phyloP scores from a whole-genome alignment of 1,140 invertebrate genomes.

The Temnothorax curvispinosus region DNA sequence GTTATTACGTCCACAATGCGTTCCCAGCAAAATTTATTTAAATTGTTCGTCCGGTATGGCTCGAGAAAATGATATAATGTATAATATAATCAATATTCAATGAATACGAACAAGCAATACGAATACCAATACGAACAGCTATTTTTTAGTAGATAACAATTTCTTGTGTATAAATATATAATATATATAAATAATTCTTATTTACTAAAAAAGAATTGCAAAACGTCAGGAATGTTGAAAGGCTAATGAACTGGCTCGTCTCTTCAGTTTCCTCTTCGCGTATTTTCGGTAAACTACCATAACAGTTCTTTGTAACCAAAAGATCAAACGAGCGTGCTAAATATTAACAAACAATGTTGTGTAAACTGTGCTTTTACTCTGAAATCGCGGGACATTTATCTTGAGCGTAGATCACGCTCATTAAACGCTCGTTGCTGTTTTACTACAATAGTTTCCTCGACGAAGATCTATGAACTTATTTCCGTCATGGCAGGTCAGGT shows the following conservation, averaged over 20 bases:
- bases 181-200: too few species aligned
- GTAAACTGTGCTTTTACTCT: background rate
- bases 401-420: background rate
- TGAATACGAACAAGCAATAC: too few species aligned
- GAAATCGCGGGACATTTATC: background rate
- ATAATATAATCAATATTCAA: background rate
- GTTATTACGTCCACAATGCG: background rate
- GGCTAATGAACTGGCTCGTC: too few species aligned
- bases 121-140: too few species aligned
- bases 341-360: background rate
- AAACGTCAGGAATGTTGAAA: background rate
- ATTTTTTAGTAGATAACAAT: too few species aligned
- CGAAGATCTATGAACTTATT: conserved; percentile 13
- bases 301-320: background rate
- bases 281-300: background rate
- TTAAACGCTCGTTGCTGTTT: background rate
- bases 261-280: background rate
- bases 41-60: background rate
- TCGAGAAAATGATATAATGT: background rate
- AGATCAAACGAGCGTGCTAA: background rate
- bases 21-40: conserved; percentile 9
- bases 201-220: too few species aligned
- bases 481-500: background rate
- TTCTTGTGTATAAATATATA: too few species aligned
- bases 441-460: background rate